phyloP scores from a whole-genome alignment of 2,113 vertebrate species.

The Dermatemys mawii region DNA sequence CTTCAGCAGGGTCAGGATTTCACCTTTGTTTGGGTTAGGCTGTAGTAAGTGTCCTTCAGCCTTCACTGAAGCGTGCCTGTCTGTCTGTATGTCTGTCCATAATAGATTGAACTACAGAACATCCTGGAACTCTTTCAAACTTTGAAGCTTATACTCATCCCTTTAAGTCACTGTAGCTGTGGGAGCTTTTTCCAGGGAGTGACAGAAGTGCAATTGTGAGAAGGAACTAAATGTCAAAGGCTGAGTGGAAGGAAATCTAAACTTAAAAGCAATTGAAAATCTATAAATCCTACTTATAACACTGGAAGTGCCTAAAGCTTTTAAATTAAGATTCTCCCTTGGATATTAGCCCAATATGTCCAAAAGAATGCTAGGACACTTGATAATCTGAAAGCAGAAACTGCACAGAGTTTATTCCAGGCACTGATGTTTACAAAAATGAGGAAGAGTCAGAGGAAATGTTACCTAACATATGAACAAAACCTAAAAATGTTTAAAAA shows the following conservation, averaged over 20 bases:
- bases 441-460: constrained; percentile 27
- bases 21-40: background rate
- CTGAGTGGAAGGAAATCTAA: background rate
- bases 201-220: background rate
- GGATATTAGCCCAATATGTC: background rate
- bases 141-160: background rate
- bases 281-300: rapidly evolving
- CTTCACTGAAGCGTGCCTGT: background rate
- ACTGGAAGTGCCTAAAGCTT: background rate
- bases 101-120: background rate
- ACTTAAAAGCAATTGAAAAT: background rate
- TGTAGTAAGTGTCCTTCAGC: background rate
- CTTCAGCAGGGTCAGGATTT: background rate
- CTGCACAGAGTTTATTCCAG: constrained; percentile 28
- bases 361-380: background rate
- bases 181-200: background rate
- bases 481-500: background rate
- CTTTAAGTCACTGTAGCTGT: background rate
- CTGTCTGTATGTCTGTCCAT: background rate
- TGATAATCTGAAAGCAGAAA: background rate
- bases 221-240: background rate
- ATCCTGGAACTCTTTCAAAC: background rate
- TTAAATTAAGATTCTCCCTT: background rate
- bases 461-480: constrained; percentile 30
- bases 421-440: constrained; percentile 41